Evolutionary conservation across 2,888 invertebrate species (phyloP), one percentile per base, ranked within the genome.

Genomic region (Diloba caeruleocephala): DNA sequence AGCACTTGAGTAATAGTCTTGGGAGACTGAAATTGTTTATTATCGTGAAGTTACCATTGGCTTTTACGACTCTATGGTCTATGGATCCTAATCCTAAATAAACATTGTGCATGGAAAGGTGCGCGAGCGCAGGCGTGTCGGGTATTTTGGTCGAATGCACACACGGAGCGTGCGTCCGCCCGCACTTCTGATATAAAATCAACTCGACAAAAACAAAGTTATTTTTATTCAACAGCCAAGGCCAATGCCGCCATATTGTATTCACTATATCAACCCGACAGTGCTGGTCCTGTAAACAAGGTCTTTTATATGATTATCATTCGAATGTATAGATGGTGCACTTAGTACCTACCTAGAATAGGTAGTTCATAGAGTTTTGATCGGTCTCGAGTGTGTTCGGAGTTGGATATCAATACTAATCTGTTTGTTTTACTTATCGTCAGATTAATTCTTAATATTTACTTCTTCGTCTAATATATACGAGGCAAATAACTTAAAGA

Each of bases 191-290:
- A 83, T 88, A 88, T 87, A 85, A 88, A 89, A 85, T 86, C 82
- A 81, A 80, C 81, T 84, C 86, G 82, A 87, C 87, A 89, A 88
- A 88, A 89, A 90, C 87, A 88, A 84, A 74, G 86, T 88, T 92
- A 92, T 92, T 92, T 92, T 90, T 90, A 88, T 88, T 82, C 87
- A 43, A 63, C 33, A 43, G 45, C 80, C 89, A 92, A 92, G 92
- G 92, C 84, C 88, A 84, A 78, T 69, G 5, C 81, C 85, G 88
- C 88, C 88, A 88, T 88, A 74, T 87, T 92, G 89, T 87, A 90
- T 87, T 89, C 85, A 83, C 81, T 77, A 72, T 78, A 79, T 80
- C 67, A 71, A 74, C 74, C 79, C 77, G 77, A 79, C 84, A 82
- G 71, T 79, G 73, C 76, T 82, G 72, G 75, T 79, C 78, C 80